These are phyloP conservation scores for Torymus tubicola DNA, from an alignment of 2,888 invertebrate genomes.

Conservation along the genomic window DNA sequence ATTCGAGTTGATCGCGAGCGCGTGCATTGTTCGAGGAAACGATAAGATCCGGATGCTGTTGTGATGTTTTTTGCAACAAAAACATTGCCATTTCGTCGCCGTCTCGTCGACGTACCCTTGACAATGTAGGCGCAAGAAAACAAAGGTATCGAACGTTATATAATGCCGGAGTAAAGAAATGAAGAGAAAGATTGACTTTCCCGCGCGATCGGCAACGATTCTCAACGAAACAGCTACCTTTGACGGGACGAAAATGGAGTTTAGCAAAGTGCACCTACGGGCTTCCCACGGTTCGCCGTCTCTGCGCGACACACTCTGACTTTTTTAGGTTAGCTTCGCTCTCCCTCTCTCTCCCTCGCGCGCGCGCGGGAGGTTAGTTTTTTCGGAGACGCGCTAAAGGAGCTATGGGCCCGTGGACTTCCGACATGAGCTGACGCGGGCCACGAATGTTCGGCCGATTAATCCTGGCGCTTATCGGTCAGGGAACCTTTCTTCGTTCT, in stretches of 20 bases:
- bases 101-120: slow-evolving; percentile 35
- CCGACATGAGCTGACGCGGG: not conserved
- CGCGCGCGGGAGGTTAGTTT: slow-evolving; percentile 67
- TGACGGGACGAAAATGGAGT: slow-evolving; percentile 41
- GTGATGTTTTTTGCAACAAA: slow-evolving; percentile 45
- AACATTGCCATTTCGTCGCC: slow-evolving; percentile 48
- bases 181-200: slow-evolving; percentile 15
- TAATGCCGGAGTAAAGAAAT: slow-evolving; percentile 9
- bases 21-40: not conserved
- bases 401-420: slow-evolving; percentile 1
- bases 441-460: slow-evolving; percentile 27
- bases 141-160: slow-evolving; percentile 43
- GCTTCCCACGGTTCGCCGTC: slow-evolving; percentile 49
- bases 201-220: not conserved
- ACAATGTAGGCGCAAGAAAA: slow-evolving; percentile 48
- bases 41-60: slow-evolving; percentile 36
- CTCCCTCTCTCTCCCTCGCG: no score
- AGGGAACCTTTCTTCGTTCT: slow-evolving; percentile 55
- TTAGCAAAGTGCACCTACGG: slow-evolving; percentile 49
- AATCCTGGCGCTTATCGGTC: slow-evolving; percentile 29
- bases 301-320: not conserved
- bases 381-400: slow-evolving; percentile 40
- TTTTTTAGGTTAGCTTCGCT: slow-evolving; percentile 73
- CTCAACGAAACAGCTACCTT: slow-evolving; percentile 31
- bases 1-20: no score